A percentile compares a stretch with the other conserved stretches of the same genome.
Conservation (phyloP, 2,113 vertebrate species). For the Stegostoma tigrinum region DNA sequence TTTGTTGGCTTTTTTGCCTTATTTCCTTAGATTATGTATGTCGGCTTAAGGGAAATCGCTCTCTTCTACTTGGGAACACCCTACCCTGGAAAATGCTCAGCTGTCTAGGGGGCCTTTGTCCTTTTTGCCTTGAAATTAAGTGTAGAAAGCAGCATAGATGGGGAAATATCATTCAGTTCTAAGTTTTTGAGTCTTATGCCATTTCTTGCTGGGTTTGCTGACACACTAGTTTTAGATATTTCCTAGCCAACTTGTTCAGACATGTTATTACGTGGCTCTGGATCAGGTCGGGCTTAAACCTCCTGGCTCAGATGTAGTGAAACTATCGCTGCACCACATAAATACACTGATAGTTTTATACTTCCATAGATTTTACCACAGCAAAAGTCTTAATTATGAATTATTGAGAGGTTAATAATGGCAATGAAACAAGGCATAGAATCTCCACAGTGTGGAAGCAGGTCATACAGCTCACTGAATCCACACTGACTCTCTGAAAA, state of each 20-base stretch:
- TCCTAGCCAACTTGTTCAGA: no score
- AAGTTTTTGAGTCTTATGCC: not conserved
- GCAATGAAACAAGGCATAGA: not conserved
- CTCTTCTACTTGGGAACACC: not conserved
- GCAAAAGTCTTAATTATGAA: not conserved
- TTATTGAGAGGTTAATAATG: not conserved
- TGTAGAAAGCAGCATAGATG: not conserved
- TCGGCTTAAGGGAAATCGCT: not conserved
- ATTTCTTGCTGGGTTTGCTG: not conserved
- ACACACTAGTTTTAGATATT: not conserved
- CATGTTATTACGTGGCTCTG: no score
- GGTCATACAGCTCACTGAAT: no score
- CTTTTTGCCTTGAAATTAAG: not conserved
- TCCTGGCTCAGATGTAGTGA: no score
- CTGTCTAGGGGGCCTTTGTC: not conserved
- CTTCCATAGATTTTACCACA: not conserved
- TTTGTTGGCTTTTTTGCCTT: not conserved
- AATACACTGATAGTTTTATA: not conserved
- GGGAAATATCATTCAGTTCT: not conserved
- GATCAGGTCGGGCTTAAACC: no score
- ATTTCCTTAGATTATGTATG: not conserved
- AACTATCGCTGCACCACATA: no score
- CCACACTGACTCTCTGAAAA: no score
- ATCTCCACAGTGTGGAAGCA: no score
- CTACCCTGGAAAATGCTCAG: no score